Conservation (phyloP, 2,113 vertebrate species). For the Albula goreensis region DNA sequence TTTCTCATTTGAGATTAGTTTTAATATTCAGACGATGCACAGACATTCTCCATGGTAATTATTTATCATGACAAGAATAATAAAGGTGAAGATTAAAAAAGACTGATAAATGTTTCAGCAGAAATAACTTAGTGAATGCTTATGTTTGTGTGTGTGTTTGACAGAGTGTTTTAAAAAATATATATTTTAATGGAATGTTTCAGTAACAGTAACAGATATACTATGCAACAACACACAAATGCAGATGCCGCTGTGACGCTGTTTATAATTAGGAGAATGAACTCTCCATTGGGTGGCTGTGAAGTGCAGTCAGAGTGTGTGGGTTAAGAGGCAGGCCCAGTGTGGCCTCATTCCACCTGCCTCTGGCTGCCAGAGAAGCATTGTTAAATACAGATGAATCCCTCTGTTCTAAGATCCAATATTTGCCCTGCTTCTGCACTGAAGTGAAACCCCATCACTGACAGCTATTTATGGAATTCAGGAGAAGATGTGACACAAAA, state of each 20-base stretch:
- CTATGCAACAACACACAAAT: not conserved
- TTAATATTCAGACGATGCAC: not conserved
- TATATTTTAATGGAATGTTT: not conserved
- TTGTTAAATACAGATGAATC: not conserved
- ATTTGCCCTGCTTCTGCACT: not conserved
- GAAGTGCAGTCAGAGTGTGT: not conserved
- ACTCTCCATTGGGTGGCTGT: not conserved
- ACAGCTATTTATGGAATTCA: not conserved
- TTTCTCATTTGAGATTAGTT: constrained; percentile 25
- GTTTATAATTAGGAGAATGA: not conserved
- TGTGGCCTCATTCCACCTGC: not conserved
- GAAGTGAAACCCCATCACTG: not conserved
- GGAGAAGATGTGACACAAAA: not conserved
- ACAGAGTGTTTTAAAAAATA: no score
- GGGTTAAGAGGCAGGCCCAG: not conserved
- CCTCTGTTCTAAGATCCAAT: not conserved
- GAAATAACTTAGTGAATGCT: not conserved
- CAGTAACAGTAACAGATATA: not conserved
- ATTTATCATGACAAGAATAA: not conserved
- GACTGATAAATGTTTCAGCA: not conserved
- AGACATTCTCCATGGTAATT: not conserved
- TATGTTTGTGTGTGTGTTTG: no score
- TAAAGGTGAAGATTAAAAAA: not conserved
- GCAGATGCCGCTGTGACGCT: not conserved
- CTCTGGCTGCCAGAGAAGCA: not conserved